phyloP scores from a whole-genome alignment of 2,888 invertebrate genomes.

The Aleiodes testaceus region DNA sequence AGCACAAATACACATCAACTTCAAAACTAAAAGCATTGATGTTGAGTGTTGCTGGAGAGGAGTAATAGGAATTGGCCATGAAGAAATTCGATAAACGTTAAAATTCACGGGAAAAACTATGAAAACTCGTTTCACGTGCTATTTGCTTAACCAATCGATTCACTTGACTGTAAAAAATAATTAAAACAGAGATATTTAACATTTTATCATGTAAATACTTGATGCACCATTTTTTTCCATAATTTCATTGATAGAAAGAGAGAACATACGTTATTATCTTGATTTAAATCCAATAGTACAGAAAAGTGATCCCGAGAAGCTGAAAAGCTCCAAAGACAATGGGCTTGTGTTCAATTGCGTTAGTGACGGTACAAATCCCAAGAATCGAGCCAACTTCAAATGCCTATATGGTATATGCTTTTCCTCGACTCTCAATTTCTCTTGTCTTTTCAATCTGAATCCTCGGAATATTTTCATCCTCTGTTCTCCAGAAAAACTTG shows the following conservation, averaged over 20 bases:
- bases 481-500: slow-evolving; percentile 3
- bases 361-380: slow-evolving; percentile 42
- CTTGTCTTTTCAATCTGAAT: slow-evolving; percentile 18
- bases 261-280: slow-evolving; percentile 15
- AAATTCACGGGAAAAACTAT: slow-evolving; percentile 34
- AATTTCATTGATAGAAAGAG: background rate
- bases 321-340: slow-evolving; percentile 37
- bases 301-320: background rate
- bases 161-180: background rate
- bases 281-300: slow-evolving; percentile 4
- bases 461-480: slow-evolving; percentile 6
- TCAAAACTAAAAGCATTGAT: background rate
- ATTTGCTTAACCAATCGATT: slow-evolving; percentile 34
- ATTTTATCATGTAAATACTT: too few species aligned
- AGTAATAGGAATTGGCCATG: slow-evolving; percentile 12
- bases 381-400: slow-evolving; percentile 35
- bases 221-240: too few species aligned
- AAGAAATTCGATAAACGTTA: slow-evolving; percentile 36
- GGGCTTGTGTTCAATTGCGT: slow-evolving; percentile 41
- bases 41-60: background rate
- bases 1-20: background rate
- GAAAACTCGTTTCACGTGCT: slow-evolving; percentile 35
- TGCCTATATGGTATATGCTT: background rate
- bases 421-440: background rate
- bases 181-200: background rate